Conservation (phyloP, 1,140 invertebrate genomes). For the Rhagoletis zephyria region DNA sequence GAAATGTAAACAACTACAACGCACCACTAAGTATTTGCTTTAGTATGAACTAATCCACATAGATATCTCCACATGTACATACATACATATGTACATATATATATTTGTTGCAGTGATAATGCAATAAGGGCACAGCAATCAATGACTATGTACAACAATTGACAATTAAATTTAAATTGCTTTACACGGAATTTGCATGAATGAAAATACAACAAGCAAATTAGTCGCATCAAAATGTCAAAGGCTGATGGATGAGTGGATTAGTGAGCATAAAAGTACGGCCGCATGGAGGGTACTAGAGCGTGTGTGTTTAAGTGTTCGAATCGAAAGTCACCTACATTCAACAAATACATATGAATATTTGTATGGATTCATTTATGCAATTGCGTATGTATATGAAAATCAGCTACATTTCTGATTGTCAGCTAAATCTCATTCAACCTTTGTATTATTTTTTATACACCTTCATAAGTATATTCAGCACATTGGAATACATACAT, state of each 20-base stretch:
- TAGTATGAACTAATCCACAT: too few species aligned
- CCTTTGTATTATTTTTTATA: background rate
- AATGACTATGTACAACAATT: slow-evolving; percentile 1
- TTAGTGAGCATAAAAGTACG: background rate
- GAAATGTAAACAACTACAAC: too few species aligned
- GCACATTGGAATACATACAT: background rate
- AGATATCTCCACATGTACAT: background rate
- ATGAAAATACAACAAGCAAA: slow-evolving; percentile 42
- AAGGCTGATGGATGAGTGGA: slow-evolving; percentile 45
- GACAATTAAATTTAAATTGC: slow-evolving; percentile 46
- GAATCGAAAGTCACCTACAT: too few species aligned
- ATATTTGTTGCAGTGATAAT: background rate
- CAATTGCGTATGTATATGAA: too few species aligned
- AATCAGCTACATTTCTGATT: too few species aligned
- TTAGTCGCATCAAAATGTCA: slow-evolving; percentile 24
- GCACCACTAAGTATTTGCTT: too few species aligned
- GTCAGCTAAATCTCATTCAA: background rate
- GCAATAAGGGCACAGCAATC: background rate
- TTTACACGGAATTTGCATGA: slow-evolving; percentile 9
- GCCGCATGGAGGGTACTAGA: background rate
- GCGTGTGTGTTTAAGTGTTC: too few species aligned
- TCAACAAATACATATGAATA: too few species aligned
- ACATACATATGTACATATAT: background rate
- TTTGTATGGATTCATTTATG: too few species aligned
- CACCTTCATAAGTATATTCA: too few species aligned